Evolutionary conservation across 2,888 invertebrate species (phyloP).

Genomic region (Ligdia adustata): DNA sequence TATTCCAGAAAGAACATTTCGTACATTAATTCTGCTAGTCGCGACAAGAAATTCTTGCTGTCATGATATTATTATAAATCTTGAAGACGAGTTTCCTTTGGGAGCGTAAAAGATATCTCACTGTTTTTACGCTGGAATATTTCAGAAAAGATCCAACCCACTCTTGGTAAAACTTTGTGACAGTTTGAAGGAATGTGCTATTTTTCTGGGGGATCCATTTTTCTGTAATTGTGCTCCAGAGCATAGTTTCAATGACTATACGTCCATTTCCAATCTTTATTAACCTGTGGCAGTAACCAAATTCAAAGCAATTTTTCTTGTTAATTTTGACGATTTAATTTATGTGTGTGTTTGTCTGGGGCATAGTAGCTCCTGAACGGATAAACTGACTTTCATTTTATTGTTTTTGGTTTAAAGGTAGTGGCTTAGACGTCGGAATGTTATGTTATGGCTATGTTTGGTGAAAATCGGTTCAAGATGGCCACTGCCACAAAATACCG

Average conservation of each 20-base stretch:
- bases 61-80: constrained; percentile 40
- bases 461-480: too few species aligned
- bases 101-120: constrained; percentile 29
- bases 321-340: not conserved
- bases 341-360: too few species aligned
- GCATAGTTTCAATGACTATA: too few species aligned
- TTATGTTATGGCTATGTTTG: too few species aligned
- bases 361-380: too few species aligned
- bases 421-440: too few species aligned
- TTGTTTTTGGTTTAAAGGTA: too few species aligned
- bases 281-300: too few species aligned
- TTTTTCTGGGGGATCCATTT: constrained; percentile 19
- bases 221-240: too few species aligned
- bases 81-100: constrained; percentile 33
- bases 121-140: constrained; percentile 32
- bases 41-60: constrained; percentile 29
- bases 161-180: constrained; percentile 30
- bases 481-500: too few species aligned
- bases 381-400: too few species aligned
- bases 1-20: constrained; percentile 10
- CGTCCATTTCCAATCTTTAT: too few species aligned
- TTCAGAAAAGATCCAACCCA: constrained; percentile 20
- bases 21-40: constrained; percentile 21
- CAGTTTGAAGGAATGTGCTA: constrained; percentile 27
- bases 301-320: not conserved